Evolutionary conservation across 2,888 invertebrate species (phyloP), one percentile per base, ranked within the genome.

Genomic region (Elysia crispata): DNA sequence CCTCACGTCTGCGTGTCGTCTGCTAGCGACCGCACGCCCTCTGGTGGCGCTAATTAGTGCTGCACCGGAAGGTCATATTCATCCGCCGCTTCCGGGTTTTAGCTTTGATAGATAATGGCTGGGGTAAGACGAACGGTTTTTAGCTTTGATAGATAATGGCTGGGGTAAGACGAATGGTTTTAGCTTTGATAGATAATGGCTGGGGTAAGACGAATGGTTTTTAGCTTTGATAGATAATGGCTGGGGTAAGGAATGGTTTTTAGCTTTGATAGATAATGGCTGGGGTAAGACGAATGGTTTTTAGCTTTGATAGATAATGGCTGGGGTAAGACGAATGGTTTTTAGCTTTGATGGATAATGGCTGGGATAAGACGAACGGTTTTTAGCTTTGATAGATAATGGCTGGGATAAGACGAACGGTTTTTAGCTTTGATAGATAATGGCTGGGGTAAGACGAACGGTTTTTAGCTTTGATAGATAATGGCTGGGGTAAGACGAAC

Each of bases 41-140:
- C 76, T 76, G 30, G 20, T 50, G 67, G 66, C 23, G 76, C 66
- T 76, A 76, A 76, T 76, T 76, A 76, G 28, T 67, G 67, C 66
- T 25, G 20, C 66, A 60, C 66, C 64, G 76, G 76, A 76, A 64
- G 54, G 64, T 64, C 76, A 76, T 64, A 66, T 50, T 76, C 64
- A 76, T 76, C 41, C 76, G 28, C 76, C 62, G 25, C 23, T 76
- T 76, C 76, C 76, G 76, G 67, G 64, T 76, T 50, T 67, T 66
- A 18, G 76, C n/a, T 15, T 67, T n/a, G 57, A n/a, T 28, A 25
- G 76, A 15, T 66, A 76, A 66, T 31, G 66, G 66, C 3, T 41
- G 41, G 41, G 11, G 41, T 3, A 41, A 41, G 41, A 41, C 3
- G 5, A 41, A 41, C 41, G 41, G 41, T 41, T 41, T 41, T 41